Evolutionary conservation across 1,140 invertebrate species (phyloP).

Genomic region (Hycleus cichorii): DNA sequence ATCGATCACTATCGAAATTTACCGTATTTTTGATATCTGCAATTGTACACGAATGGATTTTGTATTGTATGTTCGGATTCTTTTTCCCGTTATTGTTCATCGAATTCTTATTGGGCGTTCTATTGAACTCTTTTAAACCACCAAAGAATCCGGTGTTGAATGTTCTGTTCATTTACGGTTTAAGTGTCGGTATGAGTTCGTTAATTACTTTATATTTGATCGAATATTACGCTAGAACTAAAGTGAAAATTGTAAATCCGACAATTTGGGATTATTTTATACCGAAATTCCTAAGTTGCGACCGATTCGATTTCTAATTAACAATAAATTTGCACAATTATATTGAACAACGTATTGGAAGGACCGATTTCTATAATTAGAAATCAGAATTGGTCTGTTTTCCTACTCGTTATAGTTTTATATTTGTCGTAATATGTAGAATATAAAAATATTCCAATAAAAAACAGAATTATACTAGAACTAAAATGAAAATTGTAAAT

Average conservation of each 20-base stretch:
- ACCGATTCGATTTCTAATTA: background rate
- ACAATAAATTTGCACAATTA: too few relatives aligned
- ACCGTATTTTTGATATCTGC: conserved; percentile 46
- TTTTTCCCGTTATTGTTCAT: conserved; percentile 5
- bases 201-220: conserved; percentile 2
- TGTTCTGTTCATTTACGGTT: background rate
- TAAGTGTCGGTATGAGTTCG: background rate
- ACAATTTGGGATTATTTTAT: background rate
- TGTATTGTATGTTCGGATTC: conserved; percentile 3
- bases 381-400: too few relatives aligned
- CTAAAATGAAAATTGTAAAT: background rate
- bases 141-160: conserved; percentile 1
- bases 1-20: conserved; percentile 45
- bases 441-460: too few relatives aligned
- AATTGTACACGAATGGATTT: conserved; percentile 47
- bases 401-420: too few relatives aligned
- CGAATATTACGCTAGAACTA: conserved; percentile 1
- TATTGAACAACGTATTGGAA: too few relatives aligned
- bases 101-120: conserved; percentile 1
- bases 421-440: too few relatives aligned
- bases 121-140: background rate
- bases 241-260: background rate
- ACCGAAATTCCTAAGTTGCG: conserved; percentile 1
- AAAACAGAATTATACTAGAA: background rate
- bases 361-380: too few relatives aligned